phyloP scores from a whole-genome alignment of 2,888 invertebrate species.

The Smittia aterrima region DNA sequence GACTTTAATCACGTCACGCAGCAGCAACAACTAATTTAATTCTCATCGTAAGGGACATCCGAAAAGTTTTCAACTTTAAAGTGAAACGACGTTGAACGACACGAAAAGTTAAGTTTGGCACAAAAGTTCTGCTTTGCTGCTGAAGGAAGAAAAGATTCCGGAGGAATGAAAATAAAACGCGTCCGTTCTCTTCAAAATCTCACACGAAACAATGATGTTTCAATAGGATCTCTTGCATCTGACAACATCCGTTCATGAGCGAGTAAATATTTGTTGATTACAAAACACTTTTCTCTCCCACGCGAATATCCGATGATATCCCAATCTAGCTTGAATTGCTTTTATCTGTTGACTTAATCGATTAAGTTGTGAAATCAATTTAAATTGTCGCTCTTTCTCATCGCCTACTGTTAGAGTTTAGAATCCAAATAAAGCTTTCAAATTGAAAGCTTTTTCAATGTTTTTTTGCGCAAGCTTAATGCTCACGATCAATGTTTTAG shows the following conservation, averaged over 20 bases:
- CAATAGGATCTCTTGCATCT: background rate
- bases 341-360: background rate
- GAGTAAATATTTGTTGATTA: constrained; percentile 1
- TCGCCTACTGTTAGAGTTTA: background rate
- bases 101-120: background rate
- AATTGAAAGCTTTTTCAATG: constrained; percentile 7
- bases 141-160: background rate
- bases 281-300: background rate
- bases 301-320: background rate
- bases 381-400: background rate
- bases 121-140: background rate
- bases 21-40: background rate
- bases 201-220: constrained; percentile 27
- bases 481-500: background rate
- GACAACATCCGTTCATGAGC: background rate
- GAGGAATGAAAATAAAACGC: background rate
- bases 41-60: background rate
- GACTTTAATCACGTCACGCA: constrained; percentile 12
- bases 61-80: background rate
- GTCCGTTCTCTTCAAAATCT: constrained; percentile 28
- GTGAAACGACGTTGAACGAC: background rate
- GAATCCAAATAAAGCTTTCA: constrained; percentile 3
- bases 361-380: background rate
- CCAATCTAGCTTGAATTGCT: background rate
- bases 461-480: background rate